These are phyloP conservation scores for Phortica okadai DNA, from an alignment of 2,888 invertebrate genomes.

Conservation along the genomic window DNA sequence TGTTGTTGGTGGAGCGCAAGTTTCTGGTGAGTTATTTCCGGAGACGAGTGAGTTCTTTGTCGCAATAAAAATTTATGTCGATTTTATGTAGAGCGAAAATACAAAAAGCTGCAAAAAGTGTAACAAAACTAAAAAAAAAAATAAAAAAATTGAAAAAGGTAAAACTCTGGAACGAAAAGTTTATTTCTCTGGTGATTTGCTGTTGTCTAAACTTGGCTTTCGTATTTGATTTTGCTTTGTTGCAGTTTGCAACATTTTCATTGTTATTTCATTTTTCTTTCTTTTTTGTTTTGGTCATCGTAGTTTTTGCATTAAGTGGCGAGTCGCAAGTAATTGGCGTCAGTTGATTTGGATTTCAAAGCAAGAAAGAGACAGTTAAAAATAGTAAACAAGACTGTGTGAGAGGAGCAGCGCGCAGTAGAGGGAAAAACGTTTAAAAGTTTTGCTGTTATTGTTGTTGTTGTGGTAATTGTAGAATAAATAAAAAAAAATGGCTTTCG, in stretches of 20 bases:
- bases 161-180: constrained; percentile 49
- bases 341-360: not conserved
- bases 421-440: not conserved
- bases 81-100: constrained; percentile 54
- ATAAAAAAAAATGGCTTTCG: not conserved
- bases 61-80: constrained; percentile 67
- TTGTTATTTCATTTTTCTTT: not conserved
- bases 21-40: constrained; percentile 32
- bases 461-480: not conserved
- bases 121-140: not conserved
- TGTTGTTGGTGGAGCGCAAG: constrained; percentile 26
- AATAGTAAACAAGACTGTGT: not conserved
- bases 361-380: not conserved
- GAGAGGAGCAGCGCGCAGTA: no score
- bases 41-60: constrained; percentile 52
- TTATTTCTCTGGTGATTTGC: constrained; percentile 62
- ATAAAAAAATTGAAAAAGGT: not conserved
- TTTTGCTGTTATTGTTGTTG: not conserved
- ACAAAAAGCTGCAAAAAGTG: not conserved
- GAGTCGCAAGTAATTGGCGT: not conserved
- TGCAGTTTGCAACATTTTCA: constrained; percentile 12
- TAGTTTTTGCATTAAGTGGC: not conserved
- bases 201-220: constrained; percentile 63
- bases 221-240: constrained; percentile 43
- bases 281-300: not conserved